These are phyloP conservation scores for Dinoponera quadriceps DNA, from an alignment of 1,140 invertebrate genomes.

Conservation along the genomic window DNA sequence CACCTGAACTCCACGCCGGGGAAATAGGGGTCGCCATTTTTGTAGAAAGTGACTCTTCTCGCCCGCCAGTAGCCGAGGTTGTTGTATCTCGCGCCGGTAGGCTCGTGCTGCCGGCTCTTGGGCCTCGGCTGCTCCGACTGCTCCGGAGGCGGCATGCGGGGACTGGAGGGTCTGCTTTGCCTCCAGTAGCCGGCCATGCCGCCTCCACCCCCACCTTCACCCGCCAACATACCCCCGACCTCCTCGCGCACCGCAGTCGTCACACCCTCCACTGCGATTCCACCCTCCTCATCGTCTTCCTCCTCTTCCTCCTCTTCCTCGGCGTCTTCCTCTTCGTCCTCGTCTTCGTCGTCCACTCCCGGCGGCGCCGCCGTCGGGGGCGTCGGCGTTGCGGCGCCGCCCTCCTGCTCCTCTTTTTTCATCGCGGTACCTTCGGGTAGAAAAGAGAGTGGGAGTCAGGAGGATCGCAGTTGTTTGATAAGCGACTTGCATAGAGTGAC, in stretches of 20 bases:
- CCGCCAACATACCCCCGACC: conserved; percentile 84
- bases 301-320: conserved; percentile 70
- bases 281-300: conserved; percentile 58
- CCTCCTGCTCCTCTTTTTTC: conserved; percentile 79
- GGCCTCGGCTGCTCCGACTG: conserved; percentile 84
- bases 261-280: conserved; percentile 69
- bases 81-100: conserved; percentile 88
- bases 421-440: conserved; percentile 43
- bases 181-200: conserved; percentile 87
- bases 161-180: conserved; percentile 86
- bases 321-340: conserved; percentile 72
- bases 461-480: too few relatives aligned
- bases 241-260: conserved; percentile 81
- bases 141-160: conserved; percentile 86
- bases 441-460: neutral
- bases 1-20: conserved; percentile 94
- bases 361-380: conserved; percentile 46
- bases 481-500: too few relatives aligned
- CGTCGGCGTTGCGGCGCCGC: conserved; percentile 65
- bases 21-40: conserved; percentile 97
- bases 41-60: conserved; percentile 94
- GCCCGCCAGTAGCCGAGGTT: conserved; percentile 95
- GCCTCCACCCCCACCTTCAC: conserved; percentile 84
- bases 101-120: conserved; percentile 84
- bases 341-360: conserved; percentile 70